Evolutionary conservation across 2,888 invertebrate species (phyloP).

Genomic region (Epirrhoe tristata): DNA sequence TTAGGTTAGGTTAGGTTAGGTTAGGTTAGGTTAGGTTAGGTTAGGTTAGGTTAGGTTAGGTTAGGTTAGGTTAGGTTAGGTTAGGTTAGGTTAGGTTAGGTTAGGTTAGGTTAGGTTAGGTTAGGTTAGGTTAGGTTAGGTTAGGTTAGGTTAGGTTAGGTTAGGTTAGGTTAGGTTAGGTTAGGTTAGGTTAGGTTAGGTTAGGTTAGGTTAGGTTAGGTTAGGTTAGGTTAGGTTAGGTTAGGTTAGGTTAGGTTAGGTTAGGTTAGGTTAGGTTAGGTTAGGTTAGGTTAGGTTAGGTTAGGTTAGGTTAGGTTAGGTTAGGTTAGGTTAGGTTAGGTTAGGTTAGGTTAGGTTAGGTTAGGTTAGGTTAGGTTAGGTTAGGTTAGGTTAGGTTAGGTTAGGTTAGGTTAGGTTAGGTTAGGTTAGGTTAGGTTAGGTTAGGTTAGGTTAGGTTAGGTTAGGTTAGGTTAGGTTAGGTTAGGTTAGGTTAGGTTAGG

Average conservation of each 20-base stretch:
- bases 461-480: no score
- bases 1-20: slow-evolving; percentile 41
- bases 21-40: slow-evolving; percentile 48
- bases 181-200: slow-evolving; percentile 38
- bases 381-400: no score
- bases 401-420: no score
- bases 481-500: no score
- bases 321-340: no score
- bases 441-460: no score
- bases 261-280: slow-evolving; percentile 23
- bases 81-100: slow-evolving; percentile 37
- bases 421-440: no score
- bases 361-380: no score
- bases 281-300: slow-evolving; percentile 28
- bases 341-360: no score
- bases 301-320: slow-evolving; percentile 19
- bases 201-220: slow-evolving; percentile 37
- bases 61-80: slow-evolving; percentile 48
- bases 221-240: slow-evolving; percentile 36
- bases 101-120: slow-evolving; percentile 48
- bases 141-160: slow-evolving; percentile 17
- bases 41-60: slow-evolving; percentile 49
- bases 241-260: slow-evolving; percentile 37
- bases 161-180: slow-evolving; percentile 36
- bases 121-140: slow-evolving; percentile 42